Evolutionary conservation across 2,888 invertebrate genomes (phyloP), one percentile per base, ranked within the genome.

Genomic region (Cistogaster globosa): DNA sequence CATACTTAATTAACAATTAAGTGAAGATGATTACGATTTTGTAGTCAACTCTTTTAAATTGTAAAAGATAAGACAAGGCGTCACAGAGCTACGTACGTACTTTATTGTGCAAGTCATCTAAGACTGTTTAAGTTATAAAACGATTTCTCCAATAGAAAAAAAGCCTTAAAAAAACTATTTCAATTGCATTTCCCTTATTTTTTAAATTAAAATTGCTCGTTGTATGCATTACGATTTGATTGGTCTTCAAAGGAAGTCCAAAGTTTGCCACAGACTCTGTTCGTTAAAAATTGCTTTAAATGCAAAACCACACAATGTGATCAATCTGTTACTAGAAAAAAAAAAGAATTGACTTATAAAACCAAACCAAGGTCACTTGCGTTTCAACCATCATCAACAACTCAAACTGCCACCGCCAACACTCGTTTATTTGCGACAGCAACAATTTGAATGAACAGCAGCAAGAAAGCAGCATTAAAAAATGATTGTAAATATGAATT

Each of bases 1-100:
- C 57, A 58, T 72, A 18, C 14, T 72, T 48, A 65, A 71, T 71
- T 71, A 65, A 45, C 63, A 79, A 71, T 71, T 63, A 71, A 71
- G 36, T 57, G 22, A 63, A 63, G 55, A 63, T 32, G 45, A 79
- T 72, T 65, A 72, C 9, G 63, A 58, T 22, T 79, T 38, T 26
- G 18, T 57, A 38, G 9, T 38, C 65, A 63, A 72, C 63, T 71
- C 36, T 63, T 55, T 72, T 55, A 62, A 79, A 71, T 55, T 45
- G 42, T 4, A 51, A 68, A 51, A 58, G 48, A 67, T 67, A 68
- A 68, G 67, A 67, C 18, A 20, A 57, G 57, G 57, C 57, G 48
- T 68, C 67, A 58, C 36, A 36, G 20, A 55, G 38, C 6, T 32
- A 32, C 32, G 4, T n/a, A 20, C 11, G 8, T 1, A 8, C n/a